Evolutionary conservation across 2,113 vertebrate genomes (phyloP), one percentile per base, ranked within the genome.

Genomic region (Myotis davidii): DNA sequence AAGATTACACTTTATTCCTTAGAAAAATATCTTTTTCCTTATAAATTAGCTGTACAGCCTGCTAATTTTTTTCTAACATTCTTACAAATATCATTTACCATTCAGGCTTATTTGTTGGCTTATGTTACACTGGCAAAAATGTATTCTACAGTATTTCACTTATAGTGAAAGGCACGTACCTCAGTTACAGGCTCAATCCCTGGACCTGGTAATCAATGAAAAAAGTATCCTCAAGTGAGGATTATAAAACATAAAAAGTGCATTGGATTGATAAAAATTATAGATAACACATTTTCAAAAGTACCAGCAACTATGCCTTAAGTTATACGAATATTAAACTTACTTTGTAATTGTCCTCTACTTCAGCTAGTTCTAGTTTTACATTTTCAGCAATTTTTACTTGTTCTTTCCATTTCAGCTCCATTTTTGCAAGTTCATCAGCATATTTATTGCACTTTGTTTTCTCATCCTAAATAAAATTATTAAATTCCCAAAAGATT

Each of bases 351-450:
- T 98, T 99, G 97, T 99, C 99, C 91, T 99, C 99, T 97, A 99
- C 99, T 76, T 98, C 98, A 88, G 98, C 98, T 95, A 99, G 97
- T 97, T 99, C 99, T 91, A 99, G 97, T 98, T 99, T 99, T 93
- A 99, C 96, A 94, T 97, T 93, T 59, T 99, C 99, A 23, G 99
- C 99, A 97, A 98, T 98, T 98, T 99, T 99, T 95, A 99, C 95
- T 97, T 99, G 99, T 96, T 99, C 99, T 96, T 99, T 99, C 98
- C 99, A 99, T 97, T 99, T 99, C 98, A 99, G 97, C 97, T 99
- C 99, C 98, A 99, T 98, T 98, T 99, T 99, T 79, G 99, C 98
- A 95, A 99, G 98, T 97, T 99, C 99, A 96, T 99, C 99, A 79
- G 99, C 99, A 96, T 99, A 99, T 98, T 99, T 98, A 97, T 96